phyloP scores from a whole-genome alignment of 2,113 vertebrate genomes.

The Alethe castanea region DNA sequence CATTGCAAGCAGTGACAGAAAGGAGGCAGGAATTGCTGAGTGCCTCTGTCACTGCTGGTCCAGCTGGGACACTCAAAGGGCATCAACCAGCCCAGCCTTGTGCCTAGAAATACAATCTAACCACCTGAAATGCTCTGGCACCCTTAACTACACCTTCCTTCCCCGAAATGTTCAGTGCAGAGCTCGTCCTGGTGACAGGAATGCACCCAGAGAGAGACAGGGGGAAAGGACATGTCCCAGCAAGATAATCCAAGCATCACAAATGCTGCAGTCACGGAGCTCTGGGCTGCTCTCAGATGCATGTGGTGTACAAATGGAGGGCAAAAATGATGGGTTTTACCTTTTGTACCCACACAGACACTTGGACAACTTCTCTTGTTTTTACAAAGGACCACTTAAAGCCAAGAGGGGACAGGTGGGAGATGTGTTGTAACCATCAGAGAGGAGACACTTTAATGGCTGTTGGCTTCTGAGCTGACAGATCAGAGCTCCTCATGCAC shows the following conservation, averaged over 20 bases:
- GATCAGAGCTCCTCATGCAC: background rate
- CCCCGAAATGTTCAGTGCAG: background rate
- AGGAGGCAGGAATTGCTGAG: background rate
- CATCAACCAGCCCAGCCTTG: background rate
- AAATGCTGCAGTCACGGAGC: background rate
- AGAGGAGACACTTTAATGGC: background rate
- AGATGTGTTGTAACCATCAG: background rate
- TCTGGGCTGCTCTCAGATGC: background rate
- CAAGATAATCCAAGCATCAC: background rate
- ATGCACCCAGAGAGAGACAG: background rate
- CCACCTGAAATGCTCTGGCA: slow-evolving; percentile 18
- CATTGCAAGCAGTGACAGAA: background rate
- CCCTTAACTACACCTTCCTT: background rate
- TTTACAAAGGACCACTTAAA: background rate
- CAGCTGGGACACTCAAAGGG: background rate
- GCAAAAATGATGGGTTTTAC: fast-evolving
- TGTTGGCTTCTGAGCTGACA: background rate
- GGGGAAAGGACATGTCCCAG: background rate
- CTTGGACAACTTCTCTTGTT: background rate
- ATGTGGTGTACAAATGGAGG: background rate
- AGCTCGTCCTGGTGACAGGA: background rate
- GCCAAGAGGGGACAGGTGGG: background rate
- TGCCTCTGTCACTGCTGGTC: background rate
- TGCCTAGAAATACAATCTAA: slow-evolving; percentile 1
- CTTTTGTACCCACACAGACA: background rate